Evolutionary conservation across 2,113 vertebrate genomes (phyloP), one percentile per base, ranked within the genome.

Genomic region (Oostethus manadensis): DNA sequence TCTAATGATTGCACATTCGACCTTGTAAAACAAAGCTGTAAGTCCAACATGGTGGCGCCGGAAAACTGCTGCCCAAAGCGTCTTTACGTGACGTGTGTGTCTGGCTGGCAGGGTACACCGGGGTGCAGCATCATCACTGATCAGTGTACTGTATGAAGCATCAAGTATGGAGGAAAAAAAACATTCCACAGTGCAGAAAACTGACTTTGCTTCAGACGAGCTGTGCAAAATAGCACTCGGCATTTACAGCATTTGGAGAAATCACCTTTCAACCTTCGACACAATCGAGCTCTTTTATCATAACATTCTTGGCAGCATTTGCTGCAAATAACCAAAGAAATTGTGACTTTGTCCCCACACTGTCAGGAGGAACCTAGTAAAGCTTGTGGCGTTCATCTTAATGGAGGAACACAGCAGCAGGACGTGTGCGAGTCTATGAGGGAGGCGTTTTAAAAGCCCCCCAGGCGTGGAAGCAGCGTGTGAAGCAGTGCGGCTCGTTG

Each of bases 401-500:
- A 22, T 14, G 20, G 47, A 21, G 46, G 46, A 10, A 40, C 10
- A 20, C 35, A 29, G 51, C 23, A 35, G 51, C n/a, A n/a, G 15
- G 23, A n/a, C 54, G 23, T 26, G 22, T 29, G n/a, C n/a, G 16
- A 10, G 17, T 40, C 33, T 55, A 55, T 1, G 53, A 18, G 0
- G 61, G 93, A 0, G 94, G 82, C 0, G 93, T 92, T 69, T 92
- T 93, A 88, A 97, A 99, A 18, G 78, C 45, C 0, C 96, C 92
- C 97, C 97, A 98, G 79, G 93, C 94, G 0, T 99, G 97, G 87
- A 98, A 99, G 89, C 97, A 98, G 80, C 94, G 94, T 0, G 88
- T 94, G 77, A 98, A 98, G 81, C 92, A 91, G 47, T 94, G 93
- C 3, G 94, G 92, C 73, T 99, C 97, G 0, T 98, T 98, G 48